phyloP scores from a whole-genome alignment of 2,888 invertebrate species.

The Parnassius smintheus region DNA sequence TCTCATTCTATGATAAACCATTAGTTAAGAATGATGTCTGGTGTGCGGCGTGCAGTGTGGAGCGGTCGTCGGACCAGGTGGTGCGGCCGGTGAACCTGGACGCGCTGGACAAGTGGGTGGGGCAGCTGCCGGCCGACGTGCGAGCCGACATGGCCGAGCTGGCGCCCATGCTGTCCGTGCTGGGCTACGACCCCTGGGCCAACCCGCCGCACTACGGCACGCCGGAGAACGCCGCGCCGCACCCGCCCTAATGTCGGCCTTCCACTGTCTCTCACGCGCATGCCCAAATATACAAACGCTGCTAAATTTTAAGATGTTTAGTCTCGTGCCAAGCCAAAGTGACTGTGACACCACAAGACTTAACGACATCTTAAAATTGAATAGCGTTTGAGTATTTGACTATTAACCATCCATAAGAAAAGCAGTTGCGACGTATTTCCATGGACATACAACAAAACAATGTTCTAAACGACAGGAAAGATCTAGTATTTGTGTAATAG shows the following conservation, averaged over 20 bases:
- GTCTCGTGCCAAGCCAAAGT: too few species aligned
- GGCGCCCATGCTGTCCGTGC: slow-evolving; percentile 95
- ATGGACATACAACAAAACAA: too few species aligned
- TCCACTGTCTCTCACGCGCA: slow-evolving; percentile 16
- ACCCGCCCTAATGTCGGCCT: slow-evolving; percentile 52
- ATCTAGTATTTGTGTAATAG: slow-evolving; percentile 1
- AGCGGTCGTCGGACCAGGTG: slow-evolving; percentile 98
- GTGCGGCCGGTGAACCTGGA: slow-evolving; percentile 98
- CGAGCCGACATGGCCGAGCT: slow-evolving; percentile 94
- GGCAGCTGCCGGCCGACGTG: slow-evolving; percentile 94
- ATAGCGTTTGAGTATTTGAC: too few species aligned
- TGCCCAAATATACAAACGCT: not conserved
- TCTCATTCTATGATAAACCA: too few species aligned
- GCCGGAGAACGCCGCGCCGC: slow-evolving; percentile 78
- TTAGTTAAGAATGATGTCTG: not conserved
- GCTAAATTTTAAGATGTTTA: too few species aligned
- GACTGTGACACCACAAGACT: too few species aligned
- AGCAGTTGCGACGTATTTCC: too few species aligned
- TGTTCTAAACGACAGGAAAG: not conserved
- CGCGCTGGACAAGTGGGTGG: slow-evolving; percentile 96
- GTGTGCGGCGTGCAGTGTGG: slow-evolving; percentile 85
- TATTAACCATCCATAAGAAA: too few species aligned
- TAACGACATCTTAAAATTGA: too few species aligned
- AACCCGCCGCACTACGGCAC: slow-evolving; percentile 97
- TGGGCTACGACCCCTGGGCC: slow-evolving; percentile 97